Conservation (phyloP, 2,888 invertebrate genomes). For the Drosophila gaucha region DNA sequence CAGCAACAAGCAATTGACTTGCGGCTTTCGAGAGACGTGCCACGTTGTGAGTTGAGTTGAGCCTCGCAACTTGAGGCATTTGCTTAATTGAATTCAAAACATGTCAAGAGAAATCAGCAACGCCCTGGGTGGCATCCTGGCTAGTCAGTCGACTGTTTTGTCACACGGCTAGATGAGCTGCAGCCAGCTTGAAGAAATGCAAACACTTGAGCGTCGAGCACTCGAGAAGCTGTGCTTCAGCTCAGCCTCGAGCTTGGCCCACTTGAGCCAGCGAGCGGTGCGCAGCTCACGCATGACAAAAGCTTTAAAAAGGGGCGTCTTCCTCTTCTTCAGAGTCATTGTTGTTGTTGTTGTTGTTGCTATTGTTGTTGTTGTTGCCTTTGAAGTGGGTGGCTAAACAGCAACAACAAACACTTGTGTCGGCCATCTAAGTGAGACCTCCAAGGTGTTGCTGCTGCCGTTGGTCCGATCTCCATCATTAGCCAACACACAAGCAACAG, state of each 20-base stretch:
- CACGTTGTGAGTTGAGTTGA: slow-evolving; percentile 27
- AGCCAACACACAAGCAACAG: slow-evolving; percentile 54
- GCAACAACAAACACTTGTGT: slow-evolving; percentile 63
- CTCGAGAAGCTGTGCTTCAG: slow-evolving; percentile 64
- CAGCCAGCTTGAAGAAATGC: slow-evolving; percentile 56
- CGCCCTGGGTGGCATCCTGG: slow-evolving; percentile 66
- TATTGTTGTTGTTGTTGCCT: slow-evolving; percentile 29
- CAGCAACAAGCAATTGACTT: slow-evolving; percentile 42
- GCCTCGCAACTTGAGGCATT: slow-evolving; percentile 53
- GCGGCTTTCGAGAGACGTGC: slow-evolving; percentile 36
- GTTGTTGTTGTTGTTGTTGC: slow-evolving; percentile 36
- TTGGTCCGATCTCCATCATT: slow-evolving; percentile 61
- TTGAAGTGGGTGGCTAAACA: slow-evolving; percentile 64
- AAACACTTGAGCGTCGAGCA: slow-evolving; percentile 60
- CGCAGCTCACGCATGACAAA: slow-evolving; percentile 65
- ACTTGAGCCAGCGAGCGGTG: slow-evolving; percentile 52
- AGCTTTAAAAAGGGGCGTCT: slow-evolving; percentile 65
- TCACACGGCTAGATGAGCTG: slow-evolving; percentile 52
- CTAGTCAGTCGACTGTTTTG: slow-evolving; percentile 39
- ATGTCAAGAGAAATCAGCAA: slow-evolving; percentile 73
- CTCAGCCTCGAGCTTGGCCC: slow-evolving; percentile 45
- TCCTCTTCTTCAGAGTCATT: slow-evolving; percentile 48
- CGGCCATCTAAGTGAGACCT: slow-evolving; percentile 54
- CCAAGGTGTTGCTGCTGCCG: slow-evolving; percentile 55
- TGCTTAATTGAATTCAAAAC: slow-evolving; percentile 74